Conservation (phyloP, 2,113 vertebrate genomes). For the Odocoileus hemionus region DNA sequence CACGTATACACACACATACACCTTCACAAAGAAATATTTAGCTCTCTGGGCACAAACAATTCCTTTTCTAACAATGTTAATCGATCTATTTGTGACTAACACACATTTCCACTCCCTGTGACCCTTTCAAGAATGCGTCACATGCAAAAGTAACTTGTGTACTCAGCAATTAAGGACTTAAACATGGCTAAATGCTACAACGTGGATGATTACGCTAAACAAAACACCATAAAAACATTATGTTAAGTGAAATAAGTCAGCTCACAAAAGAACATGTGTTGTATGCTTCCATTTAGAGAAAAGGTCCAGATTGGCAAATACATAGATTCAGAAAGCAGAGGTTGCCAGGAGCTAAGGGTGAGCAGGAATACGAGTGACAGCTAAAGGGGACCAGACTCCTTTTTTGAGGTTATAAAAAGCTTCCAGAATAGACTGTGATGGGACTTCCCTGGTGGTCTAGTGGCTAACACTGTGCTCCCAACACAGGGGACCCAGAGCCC, state of each 20-base stretch:
- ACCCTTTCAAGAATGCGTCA: not conserved
- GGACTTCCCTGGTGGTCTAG: not conserved
- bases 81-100: not conserved
- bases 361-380: fast-evolving
- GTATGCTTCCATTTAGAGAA: not conserved
- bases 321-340: not conserved
- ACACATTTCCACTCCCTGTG: not conserved
- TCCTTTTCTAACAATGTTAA: not conserved
- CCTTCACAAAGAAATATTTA: not conserved
- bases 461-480: not conserved
- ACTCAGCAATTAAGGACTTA: not conserved
- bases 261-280: not conserved
- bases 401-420: not conserved
- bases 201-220: not conserved
- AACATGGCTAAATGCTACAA: not conserved
- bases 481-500: too few relatives aligned
- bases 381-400: not conserved
- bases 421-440: not conserved
- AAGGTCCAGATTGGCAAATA: not conserved
- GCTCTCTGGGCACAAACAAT: not conserved
- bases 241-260: not conserved
- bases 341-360: not conserved
- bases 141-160: not conserved
- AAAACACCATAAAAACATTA: not conserved
- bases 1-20: not conserved